phyloP scores from a whole-genome alignment of 2,888 invertebrate species.

The Andrena marginata region DNA sequence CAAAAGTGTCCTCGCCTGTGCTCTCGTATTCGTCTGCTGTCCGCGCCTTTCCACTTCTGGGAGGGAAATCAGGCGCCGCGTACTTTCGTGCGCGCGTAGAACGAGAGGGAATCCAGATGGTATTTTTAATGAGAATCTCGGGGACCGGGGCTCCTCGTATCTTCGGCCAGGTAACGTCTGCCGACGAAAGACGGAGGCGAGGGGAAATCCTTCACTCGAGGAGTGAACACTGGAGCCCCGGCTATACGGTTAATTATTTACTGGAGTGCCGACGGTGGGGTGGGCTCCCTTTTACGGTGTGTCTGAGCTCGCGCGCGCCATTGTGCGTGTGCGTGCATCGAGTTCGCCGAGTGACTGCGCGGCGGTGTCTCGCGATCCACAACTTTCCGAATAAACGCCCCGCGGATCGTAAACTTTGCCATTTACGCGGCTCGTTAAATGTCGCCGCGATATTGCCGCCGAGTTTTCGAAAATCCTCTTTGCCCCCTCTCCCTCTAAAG shows the following conservation, averaged over 20 bases:
- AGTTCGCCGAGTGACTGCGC: conserved; percentile 5
- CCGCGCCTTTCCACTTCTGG: not conserved
- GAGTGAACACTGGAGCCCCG: conserved; percentile 61
- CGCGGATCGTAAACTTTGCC: conserved; percentile 53
- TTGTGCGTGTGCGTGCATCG: conserved; percentile 44
- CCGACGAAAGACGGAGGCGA: conserved; percentile 47
- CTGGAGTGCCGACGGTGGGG: conserved; percentile 60
- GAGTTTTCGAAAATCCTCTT: conserved; percentile 20
- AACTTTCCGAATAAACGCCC: conserved; percentile 47
- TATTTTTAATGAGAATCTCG: conserved; percentile 67
- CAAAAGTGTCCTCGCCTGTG: too few species aligned
- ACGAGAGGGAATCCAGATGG: conserved; percentile 25
- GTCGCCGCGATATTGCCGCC: conserved; percentile 17
- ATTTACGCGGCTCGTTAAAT: conserved; percentile 53
- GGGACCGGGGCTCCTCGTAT: conserved; percentile 41
- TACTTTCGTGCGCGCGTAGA: conserved; percentile 7
- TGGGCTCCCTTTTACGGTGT: conserved; percentile 52
- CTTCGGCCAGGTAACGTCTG: conserved; percentile 60
- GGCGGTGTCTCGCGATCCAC: conserved; percentile 4
- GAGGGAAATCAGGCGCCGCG: conserved; percentile 22
- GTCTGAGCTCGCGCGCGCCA: conserved; percentile 29
- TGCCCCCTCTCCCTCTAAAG: too few species aligned
- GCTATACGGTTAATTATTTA: conserved; percentile 71
- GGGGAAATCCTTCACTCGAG: conserved; percentile 64
- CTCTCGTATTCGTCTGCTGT: not conserved